Evolutionary conservation across 2,113 vertebrate genomes (phyloP).

Genomic region (Marcusenius ussheri): DNA sequence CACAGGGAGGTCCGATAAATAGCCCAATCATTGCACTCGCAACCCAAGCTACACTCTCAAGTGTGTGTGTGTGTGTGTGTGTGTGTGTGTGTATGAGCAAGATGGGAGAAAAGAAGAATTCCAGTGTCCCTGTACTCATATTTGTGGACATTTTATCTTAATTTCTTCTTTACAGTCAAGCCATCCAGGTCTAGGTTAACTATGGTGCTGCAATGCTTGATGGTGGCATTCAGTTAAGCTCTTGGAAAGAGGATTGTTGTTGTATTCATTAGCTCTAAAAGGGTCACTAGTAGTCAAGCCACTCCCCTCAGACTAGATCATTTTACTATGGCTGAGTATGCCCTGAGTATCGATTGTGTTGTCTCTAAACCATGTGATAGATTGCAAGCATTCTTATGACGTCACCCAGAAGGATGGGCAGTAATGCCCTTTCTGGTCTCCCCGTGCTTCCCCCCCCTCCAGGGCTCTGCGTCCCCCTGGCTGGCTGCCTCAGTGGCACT

Average conservation of each 20-base stretch:
- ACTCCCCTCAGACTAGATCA: neutral
- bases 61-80: neutral
- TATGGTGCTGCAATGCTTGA: neutral
- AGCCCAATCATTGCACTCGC: neutral
- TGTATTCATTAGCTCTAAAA: neutral
- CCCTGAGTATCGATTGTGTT: neutral
- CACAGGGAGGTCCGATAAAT: neutral
- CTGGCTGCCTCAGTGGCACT: conserved; percentile 97
- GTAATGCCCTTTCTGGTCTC: neutral
- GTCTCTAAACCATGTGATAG: neutral
- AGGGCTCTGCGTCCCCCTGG: conserved; percentile 95
- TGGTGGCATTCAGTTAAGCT: neutral
- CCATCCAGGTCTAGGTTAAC: neutral
- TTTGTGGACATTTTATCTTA: neutral
- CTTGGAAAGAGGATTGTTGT: neutral
- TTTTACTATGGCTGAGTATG: neutral
- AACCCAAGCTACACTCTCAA: neutral
- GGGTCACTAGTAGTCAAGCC: neutral
- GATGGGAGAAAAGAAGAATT: neutral
- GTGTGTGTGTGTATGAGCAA: neutral
- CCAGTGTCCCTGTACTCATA: neutral
- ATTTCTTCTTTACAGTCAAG: neutral
- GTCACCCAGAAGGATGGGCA: neutral
- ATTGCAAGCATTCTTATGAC: neutral
- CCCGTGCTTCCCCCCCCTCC: conserved; percentile 17